Conservation (phyloP, 1,140 invertebrate genomes). For the Bombus pyrosoma region DNA sequence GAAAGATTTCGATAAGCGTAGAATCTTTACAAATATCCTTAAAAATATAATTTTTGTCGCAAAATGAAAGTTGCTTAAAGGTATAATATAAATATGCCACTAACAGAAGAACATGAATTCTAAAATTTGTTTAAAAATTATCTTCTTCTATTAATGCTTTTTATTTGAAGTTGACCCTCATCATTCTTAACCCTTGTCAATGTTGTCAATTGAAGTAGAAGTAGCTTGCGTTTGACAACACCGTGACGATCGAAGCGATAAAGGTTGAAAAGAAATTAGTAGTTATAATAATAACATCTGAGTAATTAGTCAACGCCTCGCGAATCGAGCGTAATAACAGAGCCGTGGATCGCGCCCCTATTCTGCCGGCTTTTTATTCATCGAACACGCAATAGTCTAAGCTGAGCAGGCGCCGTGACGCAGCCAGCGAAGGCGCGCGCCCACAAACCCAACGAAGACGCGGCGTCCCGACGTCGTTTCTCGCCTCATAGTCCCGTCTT, state of each 20-base stretch:
- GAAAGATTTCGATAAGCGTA: too few relatives aligned
- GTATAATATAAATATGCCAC: too few relatives aligned
- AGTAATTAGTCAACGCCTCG: conserved; percentile 45
- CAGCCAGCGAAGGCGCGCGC: conserved; percentile 29
- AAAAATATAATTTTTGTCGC: too few relatives aligned
- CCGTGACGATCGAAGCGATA: neutral
- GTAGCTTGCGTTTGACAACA: too few relatives aligned
- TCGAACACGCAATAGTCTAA: conserved; percentile 52
- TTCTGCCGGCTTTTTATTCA: conserved; percentile 34
- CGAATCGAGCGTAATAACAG: conserved; percentile 43
- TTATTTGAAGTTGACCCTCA: too few relatives aligned
- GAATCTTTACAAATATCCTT: too few relatives aligned
- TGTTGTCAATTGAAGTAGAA: too few relatives aligned
- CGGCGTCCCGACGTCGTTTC: conserved; percentile 38
- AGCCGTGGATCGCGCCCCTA: conserved; percentile 21
- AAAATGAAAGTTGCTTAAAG: too few relatives aligned
- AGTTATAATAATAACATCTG: neutral
- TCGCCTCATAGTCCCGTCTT: conserved; percentile 38
- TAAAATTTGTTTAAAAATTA: too few relatives aligned
- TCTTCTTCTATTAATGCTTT: too few relatives aligned
- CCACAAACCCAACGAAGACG: conserved; percentile 41
- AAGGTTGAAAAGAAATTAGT: neutral
- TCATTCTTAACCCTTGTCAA: too few relatives aligned
- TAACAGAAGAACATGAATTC: too few relatives aligned
- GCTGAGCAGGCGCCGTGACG: conserved; percentile 65